phyloP scores from a whole-genome alignment of 2,113 vertebrate species.

The Brachypodius melanocephalos region DNA sequence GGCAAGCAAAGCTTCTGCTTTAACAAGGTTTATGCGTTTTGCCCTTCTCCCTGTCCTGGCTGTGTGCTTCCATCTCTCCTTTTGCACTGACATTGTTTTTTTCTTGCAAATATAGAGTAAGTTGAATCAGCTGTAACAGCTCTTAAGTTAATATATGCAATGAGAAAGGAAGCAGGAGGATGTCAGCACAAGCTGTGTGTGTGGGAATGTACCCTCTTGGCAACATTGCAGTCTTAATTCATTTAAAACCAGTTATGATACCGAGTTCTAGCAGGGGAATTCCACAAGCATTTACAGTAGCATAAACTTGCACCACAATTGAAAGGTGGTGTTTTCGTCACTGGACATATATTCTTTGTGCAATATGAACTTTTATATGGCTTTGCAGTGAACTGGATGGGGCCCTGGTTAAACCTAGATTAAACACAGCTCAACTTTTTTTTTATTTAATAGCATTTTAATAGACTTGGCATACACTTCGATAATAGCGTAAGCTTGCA shows the following conservation, averaged over 20 bases:
- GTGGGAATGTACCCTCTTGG: neutral
- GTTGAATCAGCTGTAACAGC: neutral
- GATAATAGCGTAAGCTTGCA: neutral
- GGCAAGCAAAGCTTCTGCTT: neutral
- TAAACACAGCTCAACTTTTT: neutral
- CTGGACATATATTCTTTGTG: neutral
- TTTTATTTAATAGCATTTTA: neutral
- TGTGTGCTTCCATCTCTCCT: neutral
- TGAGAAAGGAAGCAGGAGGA: neutral
- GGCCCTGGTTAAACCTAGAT: neutral
- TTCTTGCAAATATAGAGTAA: neutral
- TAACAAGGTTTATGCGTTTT: neutral
- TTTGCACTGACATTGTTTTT: neutral
- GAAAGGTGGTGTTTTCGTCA: neutral
- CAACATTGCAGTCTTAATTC: accelerated
- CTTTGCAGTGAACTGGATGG: neutral
- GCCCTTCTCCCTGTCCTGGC: neutral
- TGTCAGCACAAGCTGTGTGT: neutral
- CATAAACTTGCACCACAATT: neutral
- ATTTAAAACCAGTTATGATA: neutral
- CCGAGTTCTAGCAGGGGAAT: neutral
- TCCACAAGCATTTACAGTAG: neutral
- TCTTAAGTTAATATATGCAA: neutral
- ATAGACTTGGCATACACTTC: neutral
- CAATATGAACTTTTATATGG: neutral